Conservation (phyloP, 2,888 invertebrate genomes). For the Sarcophaga carnaria region DNA sequence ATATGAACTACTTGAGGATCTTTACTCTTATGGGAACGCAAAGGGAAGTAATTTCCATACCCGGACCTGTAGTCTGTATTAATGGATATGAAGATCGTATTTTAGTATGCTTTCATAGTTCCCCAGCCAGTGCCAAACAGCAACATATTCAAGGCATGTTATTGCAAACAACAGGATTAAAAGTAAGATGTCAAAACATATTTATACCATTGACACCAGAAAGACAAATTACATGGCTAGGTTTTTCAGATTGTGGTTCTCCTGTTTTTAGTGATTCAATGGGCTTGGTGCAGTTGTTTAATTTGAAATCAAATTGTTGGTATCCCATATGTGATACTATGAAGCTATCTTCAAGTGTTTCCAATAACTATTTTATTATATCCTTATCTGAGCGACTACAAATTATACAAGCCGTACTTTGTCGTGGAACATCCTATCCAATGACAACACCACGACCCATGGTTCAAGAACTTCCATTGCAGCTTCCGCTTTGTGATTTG, state of each 20-base stretch:
- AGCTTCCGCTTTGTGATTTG: conserved; percentile 90
- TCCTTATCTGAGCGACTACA: conserved; percentile 90
- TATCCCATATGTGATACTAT: conserved; percentile 90
- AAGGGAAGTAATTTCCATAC: conserved; percentile 87
- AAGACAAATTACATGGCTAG: conserved; percentile 88
- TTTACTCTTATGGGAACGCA: conserved; percentile 95
- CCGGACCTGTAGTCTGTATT: conserved; percentile 88
- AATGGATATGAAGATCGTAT: conserved; percentile 85
- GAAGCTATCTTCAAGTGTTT: conserved; percentile 86
- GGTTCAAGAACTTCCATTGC: conserved; percentile 88
- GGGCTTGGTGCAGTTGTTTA: conserved; percentile 89
- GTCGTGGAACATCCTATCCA: conserved; percentile 94
- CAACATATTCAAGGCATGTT: conserved; percentile 84
- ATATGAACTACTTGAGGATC: conserved; percentile 88
- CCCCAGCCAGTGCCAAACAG: conserved; percentile 81
- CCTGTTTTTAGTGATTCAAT: conserved; percentile 89
- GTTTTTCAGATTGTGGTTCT: conserved; percentile 91
- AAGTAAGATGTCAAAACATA: conserved; percentile 83
- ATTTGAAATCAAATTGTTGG: conserved; percentile 88
- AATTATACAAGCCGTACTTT: conserved; percentile 91
- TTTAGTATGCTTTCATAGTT: conserved; percentile 86
- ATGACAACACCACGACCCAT: conserved; percentile 93
- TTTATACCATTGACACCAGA: conserved; percentile 86
- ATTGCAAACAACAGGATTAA: conserved; percentile 82
- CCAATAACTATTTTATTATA: conserved; percentile 89